phyloP scores from a whole-genome alignment of 2,888 invertebrate genomes.

The Morpho deidamia region DNA sequence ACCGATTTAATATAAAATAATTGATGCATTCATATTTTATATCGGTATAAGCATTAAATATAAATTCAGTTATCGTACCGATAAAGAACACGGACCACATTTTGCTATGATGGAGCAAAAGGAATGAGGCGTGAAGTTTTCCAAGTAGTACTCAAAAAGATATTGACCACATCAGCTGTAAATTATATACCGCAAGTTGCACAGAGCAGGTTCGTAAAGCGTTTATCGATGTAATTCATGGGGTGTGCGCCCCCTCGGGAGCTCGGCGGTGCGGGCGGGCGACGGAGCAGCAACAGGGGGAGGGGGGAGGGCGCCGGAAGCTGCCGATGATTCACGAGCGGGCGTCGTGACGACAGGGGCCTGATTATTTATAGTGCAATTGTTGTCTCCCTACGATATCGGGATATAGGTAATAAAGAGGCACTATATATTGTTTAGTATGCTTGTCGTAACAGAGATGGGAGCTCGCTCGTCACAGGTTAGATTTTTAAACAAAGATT shows the following conservation, averaged over 20 bases:
- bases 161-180: constrained; percentile 9
- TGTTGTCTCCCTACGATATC: constrained; percentile 27
- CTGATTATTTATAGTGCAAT: constrained; percentile 31
- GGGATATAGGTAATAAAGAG: constrained; percentile 25
- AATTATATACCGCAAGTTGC: constrained; percentile 5
- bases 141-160: constrained; percentile 8
- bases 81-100: too few relatives aligned
- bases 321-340: constrained; percentile 32
- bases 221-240: constrained; percentile 20
- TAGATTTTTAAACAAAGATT: too few relatives aligned
- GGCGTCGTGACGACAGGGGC: constrained; percentile 20
- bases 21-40: too few relatives aligned
- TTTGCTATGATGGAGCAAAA: too few relatives aligned
- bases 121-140: not conserved
- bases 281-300: constrained; percentile 14
- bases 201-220: constrained; percentile 3
- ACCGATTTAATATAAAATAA: too few relatives aligned
- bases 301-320: constrained; percentile 21
- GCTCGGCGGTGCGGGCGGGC: not conserved
- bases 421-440: constrained; percentile 31
- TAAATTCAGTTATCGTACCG: too few relatives aligned
- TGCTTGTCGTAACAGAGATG: constrained; percentile 14
- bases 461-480: too few relatives aligned
- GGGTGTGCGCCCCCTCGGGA: constrained; percentile 16
- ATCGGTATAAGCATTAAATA: too few relatives aligned